These are phyloP conservation scores for Brachypterus glaber DNA, from an alignment of 2,888 invertebrate species.

Conservation along the genomic window DNA sequence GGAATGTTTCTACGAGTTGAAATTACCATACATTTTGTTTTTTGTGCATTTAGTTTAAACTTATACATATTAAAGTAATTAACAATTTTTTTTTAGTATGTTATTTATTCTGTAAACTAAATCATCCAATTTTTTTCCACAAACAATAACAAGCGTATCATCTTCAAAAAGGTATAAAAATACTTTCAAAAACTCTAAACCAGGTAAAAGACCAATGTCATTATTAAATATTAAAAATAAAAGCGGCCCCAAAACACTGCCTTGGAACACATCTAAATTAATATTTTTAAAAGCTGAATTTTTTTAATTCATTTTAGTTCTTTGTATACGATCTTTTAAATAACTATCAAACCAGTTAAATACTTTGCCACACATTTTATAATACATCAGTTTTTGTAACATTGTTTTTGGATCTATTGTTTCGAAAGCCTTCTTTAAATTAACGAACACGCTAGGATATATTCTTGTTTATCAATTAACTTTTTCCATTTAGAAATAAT, in stretches of 20 bases:
- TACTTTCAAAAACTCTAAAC: constrained; percentile 1
- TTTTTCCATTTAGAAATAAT: background rate
- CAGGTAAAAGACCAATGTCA: background rate
- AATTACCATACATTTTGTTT: too few relatives aligned
- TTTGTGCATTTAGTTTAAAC: too few relatives aligned
- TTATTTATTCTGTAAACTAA: too few relatives aligned
- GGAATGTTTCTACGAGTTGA: too few relatives aligned
- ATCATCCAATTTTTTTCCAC: too few relatives aligned
- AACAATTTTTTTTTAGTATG: too few relatives aligned
- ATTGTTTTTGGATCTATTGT: background rate
- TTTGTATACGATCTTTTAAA: background rate
- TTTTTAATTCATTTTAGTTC: background rate
- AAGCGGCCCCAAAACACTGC: constrained; percentile 2
- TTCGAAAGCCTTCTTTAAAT: background rate
- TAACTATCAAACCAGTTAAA: background rate
- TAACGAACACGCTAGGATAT: background rate
- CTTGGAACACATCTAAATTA: background rate
- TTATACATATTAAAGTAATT: too few relatives aligned
- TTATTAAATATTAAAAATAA: constrained; percentile 1
- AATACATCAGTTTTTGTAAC: background rate
- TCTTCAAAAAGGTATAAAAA: background rate
- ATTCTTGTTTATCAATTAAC: background rate
- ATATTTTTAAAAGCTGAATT: background rate
- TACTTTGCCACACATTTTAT: background rate
- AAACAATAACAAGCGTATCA: too few relatives aligned